Conservation (phyloP, 1,140 invertebrate genomes). For the Pomacea maculata region DNA sequence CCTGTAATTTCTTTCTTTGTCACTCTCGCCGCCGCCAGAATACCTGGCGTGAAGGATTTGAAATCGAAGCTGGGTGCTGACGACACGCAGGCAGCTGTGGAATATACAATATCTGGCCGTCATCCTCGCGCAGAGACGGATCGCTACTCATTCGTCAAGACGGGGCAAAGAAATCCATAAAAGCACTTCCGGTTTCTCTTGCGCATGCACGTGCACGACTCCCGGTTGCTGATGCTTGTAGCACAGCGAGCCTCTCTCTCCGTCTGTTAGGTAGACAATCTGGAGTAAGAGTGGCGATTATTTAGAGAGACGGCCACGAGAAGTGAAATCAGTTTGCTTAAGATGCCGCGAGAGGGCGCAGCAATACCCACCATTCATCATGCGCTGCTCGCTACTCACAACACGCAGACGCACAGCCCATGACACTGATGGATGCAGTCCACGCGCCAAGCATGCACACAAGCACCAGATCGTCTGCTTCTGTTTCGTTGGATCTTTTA, state of each 20-base stretch:
- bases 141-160: not conserved
- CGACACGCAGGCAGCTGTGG: not conserved
- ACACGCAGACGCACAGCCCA: not conserved
- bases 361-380: conserved; percentile 2
- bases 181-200: conserved; percentile 2
- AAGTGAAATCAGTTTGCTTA: not conserved
- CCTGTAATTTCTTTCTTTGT: too few relatives aligned
- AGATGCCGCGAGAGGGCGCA: not conserved
- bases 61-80: conserved; percentile 1
- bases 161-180: conserved; percentile 3
- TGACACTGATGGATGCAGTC: conserved; percentile 2
- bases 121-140: not conserved
- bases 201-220: conserved; percentile 2
- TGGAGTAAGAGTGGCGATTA: not conserved
- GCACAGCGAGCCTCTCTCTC: not conserved
- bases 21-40: too few relatives aligned
- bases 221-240: not conserved
- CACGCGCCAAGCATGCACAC: not conserved
- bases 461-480: too few relatives aligned
- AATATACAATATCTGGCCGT: not conserved
- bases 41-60: not conserved
- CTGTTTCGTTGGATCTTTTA: too few relatives aligned
- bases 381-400: not conserved
- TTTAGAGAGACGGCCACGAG: not conserved
- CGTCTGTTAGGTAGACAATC: conserved; percentile 2